These are phyloP conservation scores for Anguilla marmorata DNA, from an alignment of 2,797 vertebrate species.

Conservation along the genomic window DNA sequence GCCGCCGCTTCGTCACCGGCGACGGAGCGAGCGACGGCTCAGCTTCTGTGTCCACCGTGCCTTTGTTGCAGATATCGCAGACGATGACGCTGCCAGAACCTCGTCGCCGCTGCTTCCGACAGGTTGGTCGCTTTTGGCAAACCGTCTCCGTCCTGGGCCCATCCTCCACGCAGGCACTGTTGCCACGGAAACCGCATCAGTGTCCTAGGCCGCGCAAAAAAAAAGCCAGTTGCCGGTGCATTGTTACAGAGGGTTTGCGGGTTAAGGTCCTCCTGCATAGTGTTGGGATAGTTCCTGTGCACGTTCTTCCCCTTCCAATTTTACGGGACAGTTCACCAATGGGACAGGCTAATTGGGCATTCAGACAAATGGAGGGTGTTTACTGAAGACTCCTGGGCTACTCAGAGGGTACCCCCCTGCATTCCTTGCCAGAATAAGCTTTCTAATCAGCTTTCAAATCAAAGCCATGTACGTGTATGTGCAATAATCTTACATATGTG, in stretches of 20 bases:
- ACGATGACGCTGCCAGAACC: conserved; percentile 61
- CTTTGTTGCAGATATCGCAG: conserved; percentile 77
- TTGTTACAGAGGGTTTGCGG: background rate
- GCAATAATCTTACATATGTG: conserved; percentile 47
- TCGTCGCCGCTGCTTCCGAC: conserved; percentile 64
- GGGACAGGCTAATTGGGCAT: background rate
- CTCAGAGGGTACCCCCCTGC: no score
- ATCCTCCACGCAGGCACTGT: conserved; percentile 28
- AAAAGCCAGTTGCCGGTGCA: background rate
- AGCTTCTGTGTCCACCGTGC: conserved; percentile 70
- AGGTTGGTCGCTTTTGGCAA: conserved; percentile 70
- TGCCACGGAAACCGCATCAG: conserved; percentile 11
- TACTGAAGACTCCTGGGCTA: background rate
- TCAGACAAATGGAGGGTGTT: background rate
- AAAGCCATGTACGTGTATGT: conserved; percentile 48
- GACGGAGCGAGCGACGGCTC: conserved; percentile 65
- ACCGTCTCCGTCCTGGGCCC: conserved; percentile 32
- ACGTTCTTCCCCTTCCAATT: background rate
- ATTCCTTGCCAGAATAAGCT: background rate
- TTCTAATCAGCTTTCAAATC: conserved; percentile 18
- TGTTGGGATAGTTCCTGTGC: background rate
- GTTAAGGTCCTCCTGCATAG: background rate
- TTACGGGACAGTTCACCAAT: background rate
- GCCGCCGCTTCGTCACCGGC: conserved; percentile 54
- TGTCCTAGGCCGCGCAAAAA: background rate